Evolutionary conservation across 2,797 vertebrate genomes (phyloP).

Genomic region (Enteromius fasciolatus): DNA sequence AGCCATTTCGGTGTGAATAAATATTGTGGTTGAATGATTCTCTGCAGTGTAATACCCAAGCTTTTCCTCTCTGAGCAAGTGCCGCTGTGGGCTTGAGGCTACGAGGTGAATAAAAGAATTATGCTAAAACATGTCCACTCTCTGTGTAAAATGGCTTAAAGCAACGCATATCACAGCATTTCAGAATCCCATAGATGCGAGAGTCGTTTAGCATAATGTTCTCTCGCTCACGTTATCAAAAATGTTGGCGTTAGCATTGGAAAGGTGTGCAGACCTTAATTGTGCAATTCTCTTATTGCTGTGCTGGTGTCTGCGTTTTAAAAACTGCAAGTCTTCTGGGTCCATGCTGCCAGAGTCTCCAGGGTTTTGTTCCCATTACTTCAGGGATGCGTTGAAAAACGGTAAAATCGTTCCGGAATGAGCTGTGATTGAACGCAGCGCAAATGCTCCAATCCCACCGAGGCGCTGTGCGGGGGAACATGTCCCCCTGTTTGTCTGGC

Average conservation of each 20-base stretch:
- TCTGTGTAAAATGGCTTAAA: conserved; percentile 39
- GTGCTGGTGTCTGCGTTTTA: conserved; percentile 57
- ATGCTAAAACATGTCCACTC: conserved; percentile 19
- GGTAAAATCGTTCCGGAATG: conserved; percentile 41
- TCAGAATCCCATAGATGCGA: conserved; percentile 52
- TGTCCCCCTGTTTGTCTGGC: conserved; percentile 56
- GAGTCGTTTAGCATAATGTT: conserved; percentile 51
- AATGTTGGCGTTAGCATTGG: conserved; percentile 31
- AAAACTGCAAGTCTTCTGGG: conserved; percentile 49
- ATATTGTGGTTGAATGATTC: conserved; percentile 41
- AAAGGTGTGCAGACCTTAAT: conserved; percentile 53
- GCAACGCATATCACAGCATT: neutral
- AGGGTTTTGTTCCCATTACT: conserved; percentile 68
- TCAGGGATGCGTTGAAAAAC: conserved; percentile 61
- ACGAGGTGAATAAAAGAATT: conserved; percentile 46
- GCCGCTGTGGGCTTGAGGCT: conserved; percentile 26
- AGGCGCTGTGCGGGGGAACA: conserved; percentile 39
- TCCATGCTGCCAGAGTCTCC: conserved; percentile 52
- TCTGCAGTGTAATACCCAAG: conserved; percentile 11
- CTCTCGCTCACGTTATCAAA: conserved; percentile 37
- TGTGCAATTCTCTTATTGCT: conserved; percentile 57
- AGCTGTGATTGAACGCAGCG: conserved; percentile 58
- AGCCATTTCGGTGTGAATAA: conserved; percentile 50
- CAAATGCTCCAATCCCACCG: conserved; percentile 56
- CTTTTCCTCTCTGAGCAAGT: conserved; percentile 27